Base-by-base conservation (phyloP, 2,113 vertebrate genomes). In the Blennius ocellaris region DNA sequence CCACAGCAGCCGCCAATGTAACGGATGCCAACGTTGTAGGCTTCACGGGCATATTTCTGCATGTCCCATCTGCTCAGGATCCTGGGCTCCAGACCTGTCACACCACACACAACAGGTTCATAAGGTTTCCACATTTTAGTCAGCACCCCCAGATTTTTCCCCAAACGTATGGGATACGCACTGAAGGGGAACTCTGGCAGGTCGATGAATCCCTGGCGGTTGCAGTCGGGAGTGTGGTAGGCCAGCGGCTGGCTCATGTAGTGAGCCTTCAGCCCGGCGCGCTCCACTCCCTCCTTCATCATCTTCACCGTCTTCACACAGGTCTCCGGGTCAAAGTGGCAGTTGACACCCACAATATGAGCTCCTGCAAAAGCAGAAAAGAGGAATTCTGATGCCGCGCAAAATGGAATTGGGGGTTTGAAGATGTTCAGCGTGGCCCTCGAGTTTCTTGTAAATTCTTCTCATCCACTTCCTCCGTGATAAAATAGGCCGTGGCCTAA, bases 121-220 rank as follows among this genome's bases (percentile, higher is more conserved):
- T 30, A 4, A 30, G 21, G 21, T 30, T 30, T 30, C 21, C 21
- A 30, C 21, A 30, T 30, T 4, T 30, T 30, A 2, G 21, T 30
- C 21, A 30, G 4, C 21, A 4, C 21, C 21, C 21, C 21, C 2
- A 30, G 21, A 30, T 30, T 30, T 30, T 30, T 4, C 21, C 4
- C 21, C 2, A 30, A 30, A 30, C 21, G 21, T 30, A 30, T 30
- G 21, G 21, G 21, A 30, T 2, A 55, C 82, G 1, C 94, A 99
- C 97, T 93, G 84, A 99, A 99, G 0, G 97, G 97, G 89, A 99
- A 99, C 90, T 99, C 98, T 0, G 96, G 96, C 68, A 99, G 95
- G 56, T 99, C 97, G 11, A 99, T 99, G 85, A 99, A 99, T 0
- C 98, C 98, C 80, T 99, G 98, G 59, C 95, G 94, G 92, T 92